Base-by-base conservation (phyloP, 2,797 vertebrate species). In the Sebastes ruberrimus region DNA sequence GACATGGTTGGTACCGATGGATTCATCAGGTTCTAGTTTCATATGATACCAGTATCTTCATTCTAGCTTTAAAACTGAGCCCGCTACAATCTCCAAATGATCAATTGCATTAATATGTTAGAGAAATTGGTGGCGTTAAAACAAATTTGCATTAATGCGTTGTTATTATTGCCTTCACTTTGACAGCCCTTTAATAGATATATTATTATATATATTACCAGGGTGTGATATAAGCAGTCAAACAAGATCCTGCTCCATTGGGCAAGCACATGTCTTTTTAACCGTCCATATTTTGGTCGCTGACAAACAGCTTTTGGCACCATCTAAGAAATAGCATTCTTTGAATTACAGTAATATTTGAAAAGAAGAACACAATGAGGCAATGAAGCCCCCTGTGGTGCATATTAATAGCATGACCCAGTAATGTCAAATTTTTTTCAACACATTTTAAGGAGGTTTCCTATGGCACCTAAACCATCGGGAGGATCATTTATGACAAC, bases 401-500 rank as follows among this genome's bases (percentile, higher is more conserved):
- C 76, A 25, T 92, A 91, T 88, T 86, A 86, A 91, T 90, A 90
- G 87, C 76, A 61, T 87, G 86, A 90, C 89, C 90, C 82, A 90
- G 81, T 92, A 93, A 92, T 89, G 88, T 93, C 91, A 28, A 66
- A 56, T 13, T 33, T 56, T 42, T 42, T 42, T 16, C 10, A 60
- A 42, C 22, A 30, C 35, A 25, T 55, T 74, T 74, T 32, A 67
- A 28, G 25, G 22, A 66, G 27, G 13, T 52, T 62, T 75, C 25
- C 4, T 3, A 53, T 18, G 25, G 23, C 5, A 62, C 10, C 14
- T n/a, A 4, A 60, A 61, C 14, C 32, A 46, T 23, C 25, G 10
- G 2, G 52, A 64, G 71, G 49, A 64, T 65, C n/a, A 75, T 64
- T 53, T 61, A 27, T 30, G 64, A 74, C 70, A 70, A 27, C 18